Evolutionary conservation across 2,797 vertebrate genomes (phyloP), one percentile per base, ranked within the genome.

Genomic region (Pseudotriccus pelzelni): DNA sequence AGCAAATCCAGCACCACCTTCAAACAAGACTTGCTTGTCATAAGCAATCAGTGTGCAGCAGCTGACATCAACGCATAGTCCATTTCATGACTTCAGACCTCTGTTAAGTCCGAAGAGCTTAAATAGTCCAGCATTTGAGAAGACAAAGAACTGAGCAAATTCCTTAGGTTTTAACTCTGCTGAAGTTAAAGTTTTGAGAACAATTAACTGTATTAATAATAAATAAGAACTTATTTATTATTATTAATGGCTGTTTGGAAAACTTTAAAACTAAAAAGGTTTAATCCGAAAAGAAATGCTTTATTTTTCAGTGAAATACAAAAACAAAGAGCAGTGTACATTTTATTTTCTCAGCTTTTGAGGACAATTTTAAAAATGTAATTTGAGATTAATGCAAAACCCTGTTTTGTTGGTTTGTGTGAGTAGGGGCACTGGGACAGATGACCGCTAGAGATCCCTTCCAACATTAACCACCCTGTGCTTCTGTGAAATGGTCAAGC

Each of bases 11-110:
- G n/a, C 70, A 82, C 2, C 36, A 73, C 14, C 10, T 60, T 86
- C 50, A 59, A 80, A 55, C 6, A 69, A 9, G 43, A 72, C 10
- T 53, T 77, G 34, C 25, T 53, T 58, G 27, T 34, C 37, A 37
- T 3, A 4, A 73, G 25, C 37, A 88, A 76, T 7, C 23, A 37
- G 20, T 0, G 0, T 8, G 20, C 28, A 80, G 46, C 16, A 50
- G 36, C 4, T 76, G 43, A 75, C 19, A 39, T 55, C 21, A 55
- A 39, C 8, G n/a, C 16, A 53, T 3, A n/a, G 34, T 62, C 30
- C 10, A 25, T 28, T 53, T 39, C 55, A 84, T 0, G 0, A 41
- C 36, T 73, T 78, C 50, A 87, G 70, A 72, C 16, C 14, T 73
- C 7, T 17, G 1, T 32, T 28, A 66, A 41, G 14, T 34, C 9